Evolutionary conservation across 2,113 vertebrate genomes (phyloP).

Genomic region (Amia ocellicauda): DNA sequence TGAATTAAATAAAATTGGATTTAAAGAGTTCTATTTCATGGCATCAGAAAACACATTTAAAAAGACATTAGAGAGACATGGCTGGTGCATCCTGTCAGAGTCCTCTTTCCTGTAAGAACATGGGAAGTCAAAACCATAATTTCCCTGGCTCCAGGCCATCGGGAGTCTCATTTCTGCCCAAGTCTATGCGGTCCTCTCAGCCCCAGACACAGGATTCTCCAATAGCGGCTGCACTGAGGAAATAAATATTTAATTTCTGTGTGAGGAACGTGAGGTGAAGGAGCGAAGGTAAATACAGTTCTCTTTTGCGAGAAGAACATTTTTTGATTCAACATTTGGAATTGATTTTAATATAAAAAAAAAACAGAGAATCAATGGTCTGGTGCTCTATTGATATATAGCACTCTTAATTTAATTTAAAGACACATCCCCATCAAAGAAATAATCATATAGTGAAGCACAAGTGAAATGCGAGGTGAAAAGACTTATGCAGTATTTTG

Average conservation of each 20-base stretch:
- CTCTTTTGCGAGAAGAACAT: no score
- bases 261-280: no score
- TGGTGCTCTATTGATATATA: no score
- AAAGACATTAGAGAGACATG: not conserved
- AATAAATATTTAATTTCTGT: not conserved
- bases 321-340: no score
- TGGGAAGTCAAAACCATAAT: not conserved
- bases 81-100: not conserved
- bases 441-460: no score
- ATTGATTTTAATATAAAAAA: no score
- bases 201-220: not conserved
- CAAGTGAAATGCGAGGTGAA: no score
- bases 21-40: not conserved
- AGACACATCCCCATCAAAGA: no score
- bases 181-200: not conserved
- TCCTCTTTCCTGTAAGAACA: not conserved
- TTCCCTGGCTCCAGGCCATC: not conserved
- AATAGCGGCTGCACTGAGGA: not conserved
- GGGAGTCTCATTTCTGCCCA: not conserved
- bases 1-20: not conserved
- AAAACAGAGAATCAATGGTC: no score
- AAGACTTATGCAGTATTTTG: no score
- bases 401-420: no score
- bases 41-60: not conserved
- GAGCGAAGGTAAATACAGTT: no score